Evolutionary conservation across 2,113 vertebrate species (phyloP), one percentile per base, ranked within the genome.

Genomic region (Xenus cinereus): DNA sequence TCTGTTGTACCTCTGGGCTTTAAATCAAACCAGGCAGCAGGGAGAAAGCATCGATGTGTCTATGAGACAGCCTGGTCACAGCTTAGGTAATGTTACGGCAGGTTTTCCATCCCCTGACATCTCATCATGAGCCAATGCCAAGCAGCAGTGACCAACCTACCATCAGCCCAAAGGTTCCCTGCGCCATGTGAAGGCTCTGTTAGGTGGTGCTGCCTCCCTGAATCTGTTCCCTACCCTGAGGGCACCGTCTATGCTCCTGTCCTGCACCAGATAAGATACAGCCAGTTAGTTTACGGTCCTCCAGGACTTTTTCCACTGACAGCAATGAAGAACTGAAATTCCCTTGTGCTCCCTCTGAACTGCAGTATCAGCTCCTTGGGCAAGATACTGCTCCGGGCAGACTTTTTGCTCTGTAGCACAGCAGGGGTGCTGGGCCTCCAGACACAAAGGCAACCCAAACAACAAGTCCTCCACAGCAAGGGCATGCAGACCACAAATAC

Each of bases 21-120:
- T 73, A 57, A 64, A 75, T 66, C 32, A 91, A 84, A 57, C 8
- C 15, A 79, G 8, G 12, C 33, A 83, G 12, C 35, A 64, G 18
- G 6, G 8, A 80, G 7, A 72, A 88, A 51, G 2, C 2, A 22
- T 51, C 0, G 0, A 7, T 12, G 13, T 39, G 19, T 20, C 12
- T 76, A 2, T 30, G 13, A 69, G 20, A 69, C 27, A 89, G 32
- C 12, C 28, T 71, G 43, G 9, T 57, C 43, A 48, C 21, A 82
- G 9, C 16, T 68, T 21, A 46, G 14, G 22, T 35, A 13, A 39
- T 23, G 15, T 46, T 39, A 19, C 4, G 72, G 35, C 5, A 9
- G 4, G 5, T 56, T 89, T 91, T 64, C 74, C 30, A 14, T 68
- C 21, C 10, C 20, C 39, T 82, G 23, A 23, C 20, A 14, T 75